Percentiles rank a stretch among this genome's conserved stretches.
Evolutionary conservation across 2,113 vertebrate species (phyloP).

Genomic region (Tauraco erythrolophus): DNA sequence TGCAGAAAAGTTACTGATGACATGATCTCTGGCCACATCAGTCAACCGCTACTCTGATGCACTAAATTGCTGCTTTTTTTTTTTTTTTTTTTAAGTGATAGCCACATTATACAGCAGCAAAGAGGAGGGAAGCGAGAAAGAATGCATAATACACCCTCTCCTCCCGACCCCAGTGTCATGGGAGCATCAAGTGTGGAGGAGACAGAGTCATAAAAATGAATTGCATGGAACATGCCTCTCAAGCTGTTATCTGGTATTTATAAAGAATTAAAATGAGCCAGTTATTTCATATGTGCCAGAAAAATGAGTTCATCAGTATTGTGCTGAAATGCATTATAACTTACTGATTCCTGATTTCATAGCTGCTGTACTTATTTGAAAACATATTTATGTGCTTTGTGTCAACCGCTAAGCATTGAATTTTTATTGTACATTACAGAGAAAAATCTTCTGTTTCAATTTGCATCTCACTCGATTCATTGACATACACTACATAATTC

Average conservation of each 20-base stretch:
- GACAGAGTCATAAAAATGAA: conserved; percentile 36
- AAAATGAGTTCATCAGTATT: conserved; percentile 35
- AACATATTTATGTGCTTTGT: conserved; percentile 63
- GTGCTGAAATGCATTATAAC: conserved; percentile 24
- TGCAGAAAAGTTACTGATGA: conserved; percentile 24
- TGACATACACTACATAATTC: neutral
- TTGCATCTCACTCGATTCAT: conserved; percentile 30
- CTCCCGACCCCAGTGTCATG: neutral
- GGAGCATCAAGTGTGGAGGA: conserved; percentile 1
- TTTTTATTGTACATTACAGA: conserved; percentile 68
- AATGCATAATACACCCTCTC: neutral
- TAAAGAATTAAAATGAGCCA: conserved; percentile 62
- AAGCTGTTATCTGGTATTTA: conserved; percentile 61
- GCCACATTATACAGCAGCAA: neutral
- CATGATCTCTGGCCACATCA: conserved; percentile 31
- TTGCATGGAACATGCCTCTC: neutral
- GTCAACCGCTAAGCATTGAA: conserved; percentile 53
- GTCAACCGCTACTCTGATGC: conserved; percentile 25
- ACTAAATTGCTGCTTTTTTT: neutral
- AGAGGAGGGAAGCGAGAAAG: neutral
- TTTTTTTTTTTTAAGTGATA: neutral
- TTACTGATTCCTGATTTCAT: conserved; percentile 48
- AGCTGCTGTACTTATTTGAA: conserved; percentile 59
- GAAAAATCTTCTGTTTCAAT: conserved; percentile 32
- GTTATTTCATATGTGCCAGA: conserved; percentile 42